Conservation (phyloP, 2,113 vertebrate genomes). For the zebrafish (Danio rerio) region GRCz12tu NC_133192.1:27958501-27959000, state of each 20-base stretch:
- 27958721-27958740: conserved; percentile 24
- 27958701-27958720: conserved; percentile 48
- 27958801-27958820: conserved; percentile 18
- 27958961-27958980: conserved; percentile 5
- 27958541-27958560: conserved; percentile 9
- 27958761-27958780: conserved; percentile 19
- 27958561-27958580: conserved; percentile 1
- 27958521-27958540: conserved; percentile 11
- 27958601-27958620: conserved; percentile 37
- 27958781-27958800: conserved; percentile 2
- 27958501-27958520: not conserved
- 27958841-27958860: not conserved
- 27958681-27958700: conserved; percentile 49
- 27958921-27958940: conserved; percentile 29
- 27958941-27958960: conserved; percentile 4
- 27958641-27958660: conserved; percentile 35
- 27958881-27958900: conserved; percentile 26
- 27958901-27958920: conserved; percentile 33
- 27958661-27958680: not conserved
- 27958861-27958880: conserved; percentile 29
- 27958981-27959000: not conserved
- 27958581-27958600: conserved; percentile 32
- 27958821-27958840: not conserved
- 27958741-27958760: conserved; percentile 45
- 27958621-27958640: conserved; percentile 27